phyloP scores from a whole-genome alignment of 2,888 invertebrate species.

The Drosophila setosimentum region DNA sequence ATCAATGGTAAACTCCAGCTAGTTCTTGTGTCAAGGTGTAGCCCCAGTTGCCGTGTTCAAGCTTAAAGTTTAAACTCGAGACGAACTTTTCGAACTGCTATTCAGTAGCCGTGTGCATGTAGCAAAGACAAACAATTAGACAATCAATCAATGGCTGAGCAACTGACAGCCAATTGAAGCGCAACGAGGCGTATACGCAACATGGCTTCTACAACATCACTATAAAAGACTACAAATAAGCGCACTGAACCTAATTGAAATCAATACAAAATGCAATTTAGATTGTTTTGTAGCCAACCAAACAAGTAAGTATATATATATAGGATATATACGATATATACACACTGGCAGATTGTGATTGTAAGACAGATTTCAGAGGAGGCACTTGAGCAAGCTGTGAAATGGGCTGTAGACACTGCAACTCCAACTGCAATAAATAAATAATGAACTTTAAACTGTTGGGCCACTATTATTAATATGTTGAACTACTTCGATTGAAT shows the following conservation, averaged over 20 bases:
- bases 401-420: constrained; percentile 33
- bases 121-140: constrained; percentile 44
- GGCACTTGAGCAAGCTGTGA: constrained; percentile 41
- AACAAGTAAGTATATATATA: constrained; percentile 4
- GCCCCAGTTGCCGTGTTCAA: not conserved
- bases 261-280: constrained; percentile 63
- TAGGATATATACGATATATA: not conserved
- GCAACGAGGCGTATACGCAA: constrained; percentile 51
- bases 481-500: not conserved
- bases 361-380: constrained; percentile 13
- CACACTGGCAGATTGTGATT: constrained; percentile 38
- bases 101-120: constrained; percentile 9
- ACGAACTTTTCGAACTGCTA: not conserved
- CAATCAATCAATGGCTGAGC: constrained; percentile 51
- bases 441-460: constrained; percentile 1
- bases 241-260: constrained; percentile 54
- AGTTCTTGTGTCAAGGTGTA: not conserved
- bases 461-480: constrained; percentile 4
- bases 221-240: constrained; percentile 20
- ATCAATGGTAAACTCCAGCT: constrained; percentile 19
- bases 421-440: constrained; percentile 1
- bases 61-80: not conserved
- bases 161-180: constrained; percentile 38
- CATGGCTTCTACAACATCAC: constrained; percentile 17
- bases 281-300: constrained; percentile 29